A percentile compares a stretch with the other conserved stretches of the same genome.
These are phyloP conservation scores for Pollachius pollachius DNA, from an alignment of 2,113 vertebrate species.

Conservation along the genomic window DNA sequence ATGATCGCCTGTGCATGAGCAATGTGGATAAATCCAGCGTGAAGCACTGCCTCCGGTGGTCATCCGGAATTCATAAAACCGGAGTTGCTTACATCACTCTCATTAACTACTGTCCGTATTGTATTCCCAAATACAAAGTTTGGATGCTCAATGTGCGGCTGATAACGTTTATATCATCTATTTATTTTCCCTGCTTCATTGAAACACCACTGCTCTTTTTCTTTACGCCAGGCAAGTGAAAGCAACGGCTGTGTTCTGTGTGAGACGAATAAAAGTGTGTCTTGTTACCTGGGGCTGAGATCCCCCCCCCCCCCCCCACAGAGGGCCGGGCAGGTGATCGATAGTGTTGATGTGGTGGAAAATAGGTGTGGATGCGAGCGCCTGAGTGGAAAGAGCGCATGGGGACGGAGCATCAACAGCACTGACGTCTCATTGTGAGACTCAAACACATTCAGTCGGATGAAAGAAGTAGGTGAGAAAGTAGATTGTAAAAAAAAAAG, in stretches of 20 bases:
- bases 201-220: slow-evolving; percentile 17
- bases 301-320: slow-evolving; percentile 21
- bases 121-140: slow-evolving; percentile 26
- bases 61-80: no score
- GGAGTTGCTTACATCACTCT: no score
- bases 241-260: slow-evolving; percentile 29
- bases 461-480: slow-evolving; percentile 19
- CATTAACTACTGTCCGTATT: slow-evolving; percentile 10
- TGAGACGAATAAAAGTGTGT: slow-evolving; percentile 42
- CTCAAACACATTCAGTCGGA: slow-evolving; percentile 6
- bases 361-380: slow-evolving; percentile 49
- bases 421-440: slow-evolving; percentile 23
- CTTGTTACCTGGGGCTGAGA: slow-evolving; percentile 41
- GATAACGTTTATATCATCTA: slow-evolving; percentile 23
- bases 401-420: slow-evolving; percentile 29
- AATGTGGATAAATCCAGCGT: no score
- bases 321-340: slow-evolving; percentile 45
- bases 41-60: no score
- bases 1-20: no score
- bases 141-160: slow-evolving; percentile 12
- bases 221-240: slow-evolving; percentile 12
- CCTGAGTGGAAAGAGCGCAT: slow-evolving; percentile 36
- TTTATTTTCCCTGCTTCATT: slow-evolving; percentile 10
- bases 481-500: no score
- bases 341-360: slow-evolving; percentile 55